phyloP scores from a whole-genome alignment of 2,888 invertebrate genomes.

The Idaea straminata region DNA sequence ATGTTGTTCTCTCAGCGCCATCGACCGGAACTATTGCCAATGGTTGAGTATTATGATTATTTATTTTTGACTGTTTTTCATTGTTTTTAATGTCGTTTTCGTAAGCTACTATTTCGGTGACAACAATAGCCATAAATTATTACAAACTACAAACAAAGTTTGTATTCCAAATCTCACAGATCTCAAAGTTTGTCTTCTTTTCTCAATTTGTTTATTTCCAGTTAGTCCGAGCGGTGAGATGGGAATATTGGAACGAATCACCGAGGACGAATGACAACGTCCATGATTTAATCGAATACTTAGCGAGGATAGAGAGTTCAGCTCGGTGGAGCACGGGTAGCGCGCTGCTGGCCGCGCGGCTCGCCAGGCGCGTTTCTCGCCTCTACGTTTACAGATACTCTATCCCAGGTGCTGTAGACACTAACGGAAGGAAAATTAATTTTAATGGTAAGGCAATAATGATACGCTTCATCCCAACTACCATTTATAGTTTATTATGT shows the following conservation, averaged over 20 bases:
- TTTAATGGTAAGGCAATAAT: constrained; percentile 63
- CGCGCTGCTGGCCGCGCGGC: constrained; percentile 78
- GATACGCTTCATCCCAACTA: neutral
- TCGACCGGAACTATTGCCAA: constrained; percentile 38
- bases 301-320: constrained; percentile 80
- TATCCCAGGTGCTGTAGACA: constrained; percentile 67
- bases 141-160: too few species aligned
- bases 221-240: constrained; percentile 73
- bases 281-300: constrained; percentile 60
- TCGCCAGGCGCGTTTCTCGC: constrained; percentile 66
- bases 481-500: neutral
- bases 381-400: constrained; percentile 80
- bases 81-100: too few species aligned
- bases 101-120: too few species aligned
- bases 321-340: constrained; percentile 76
- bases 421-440: constrained; percentile 68
- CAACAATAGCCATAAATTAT: too few species aligned
- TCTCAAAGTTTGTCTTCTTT: too few species aligned
- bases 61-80: neutral
- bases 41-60: constrained; percentile 34
- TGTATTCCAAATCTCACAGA: too few species aligned
- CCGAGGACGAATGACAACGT: constrained; percentile 48
- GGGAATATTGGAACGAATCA: constrained; percentile 76
- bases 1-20: constrained; percentile 52
- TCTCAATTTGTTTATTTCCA: constrained; percentile 25